Conservation (phyloP, 2,888 invertebrate genomes). For the Acanthacorydalis orientalis region DNA sequence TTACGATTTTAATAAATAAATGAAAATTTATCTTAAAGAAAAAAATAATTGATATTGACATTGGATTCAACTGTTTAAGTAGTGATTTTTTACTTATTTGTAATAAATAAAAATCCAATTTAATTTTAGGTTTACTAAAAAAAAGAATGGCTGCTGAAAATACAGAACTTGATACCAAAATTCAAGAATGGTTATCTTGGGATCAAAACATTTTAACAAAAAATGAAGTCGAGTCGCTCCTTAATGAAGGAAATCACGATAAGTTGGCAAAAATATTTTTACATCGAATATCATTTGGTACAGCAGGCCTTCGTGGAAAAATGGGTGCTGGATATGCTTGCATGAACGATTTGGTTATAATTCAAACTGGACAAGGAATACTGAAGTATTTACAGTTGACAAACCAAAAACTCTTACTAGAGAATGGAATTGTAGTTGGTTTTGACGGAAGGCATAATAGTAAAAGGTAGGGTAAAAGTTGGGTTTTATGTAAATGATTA, state of each 20-base stretch:
- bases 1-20: too few species aligned
- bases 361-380: conserved; percentile 89
- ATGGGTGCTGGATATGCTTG: conserved; percentile 89
- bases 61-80: too few species aligned
- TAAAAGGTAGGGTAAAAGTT: conserved; percentile 57
- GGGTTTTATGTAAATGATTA: not conserved
- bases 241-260: conserved; percentile 34
- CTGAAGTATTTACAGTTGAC: conserved; percentile 51
- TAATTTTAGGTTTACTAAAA: not conserved
- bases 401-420: conserved; percentile 35
- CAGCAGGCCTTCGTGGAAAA: conserved; percentile 77
- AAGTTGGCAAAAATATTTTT: conserved; percentile 46
- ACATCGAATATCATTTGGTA: conserved; percentile 69
- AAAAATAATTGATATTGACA: too few species aligned
- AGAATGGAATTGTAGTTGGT: conserved; percentile 71
- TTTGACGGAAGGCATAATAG: conserved; percentile 90
- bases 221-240: conserved; percentile 42
- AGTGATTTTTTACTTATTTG: too few species aligned
- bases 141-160: conserved; percentile 24
- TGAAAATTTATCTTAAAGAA: too few species aligned
- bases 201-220: conserved; percentile 55
- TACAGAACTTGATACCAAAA: conserved; percentile 41
- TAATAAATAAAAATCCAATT: not conserved
- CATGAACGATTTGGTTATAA: conserved; percentile 91
- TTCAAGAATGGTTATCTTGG: conserved; percentile 56